Evolutionary conservation across 2,888 invertebrate species (phyloP).

Genomic region (Leucozona laternaria): DNA sequence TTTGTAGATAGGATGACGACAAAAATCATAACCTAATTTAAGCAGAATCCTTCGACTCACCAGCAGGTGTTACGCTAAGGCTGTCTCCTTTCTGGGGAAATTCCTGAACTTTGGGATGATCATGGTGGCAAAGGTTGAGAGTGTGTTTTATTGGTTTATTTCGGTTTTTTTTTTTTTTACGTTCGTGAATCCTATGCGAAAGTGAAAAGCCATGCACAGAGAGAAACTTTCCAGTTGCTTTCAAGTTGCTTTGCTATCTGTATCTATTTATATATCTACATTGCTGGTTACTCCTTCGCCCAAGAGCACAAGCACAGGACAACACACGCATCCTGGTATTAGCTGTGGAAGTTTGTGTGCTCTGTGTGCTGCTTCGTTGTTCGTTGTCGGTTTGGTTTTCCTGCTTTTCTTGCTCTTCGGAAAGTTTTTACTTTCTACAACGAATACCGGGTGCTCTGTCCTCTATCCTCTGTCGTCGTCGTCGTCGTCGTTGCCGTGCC

Average conservation of each 20-base stretch:
- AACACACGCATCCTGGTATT: constrained; percentile 55
- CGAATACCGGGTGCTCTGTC: constrained; percentile 67
- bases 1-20: no score
- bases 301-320: constrained; percentile 28
- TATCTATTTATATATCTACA: neutral
- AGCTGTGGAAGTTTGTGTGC: constrained; percentile 50
- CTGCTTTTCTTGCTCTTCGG: constrained; percentile 62
- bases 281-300: constrained; percentile 6
- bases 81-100: neutral
- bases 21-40: constrained; percentile 11
- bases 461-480: constrained; percentile 2
- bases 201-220: constrained; percentile 69
- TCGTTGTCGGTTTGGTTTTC: constrained; percentile 56
- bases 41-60: constrained; percentile 6
- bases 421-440: constrained; percentile 68
- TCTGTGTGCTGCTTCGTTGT: constrained; percentile 15
- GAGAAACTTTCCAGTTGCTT: constrained; percentile 56
- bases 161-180: constrained; percentile 43
- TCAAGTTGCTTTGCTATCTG: constrained; percentile 33
- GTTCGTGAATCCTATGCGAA: constrained; percentile 56
- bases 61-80: neutral
- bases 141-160: constrained; percentile 68
- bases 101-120: constrained; percentile 51
- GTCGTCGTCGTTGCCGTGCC: neutral
- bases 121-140: constrained; percentile 69